These are phyloP conservation scores for Alloscopus bannaensis DNA, from an alignment of 2,888 invertebrate genomes.

Conservation along the genomic window DNA sequence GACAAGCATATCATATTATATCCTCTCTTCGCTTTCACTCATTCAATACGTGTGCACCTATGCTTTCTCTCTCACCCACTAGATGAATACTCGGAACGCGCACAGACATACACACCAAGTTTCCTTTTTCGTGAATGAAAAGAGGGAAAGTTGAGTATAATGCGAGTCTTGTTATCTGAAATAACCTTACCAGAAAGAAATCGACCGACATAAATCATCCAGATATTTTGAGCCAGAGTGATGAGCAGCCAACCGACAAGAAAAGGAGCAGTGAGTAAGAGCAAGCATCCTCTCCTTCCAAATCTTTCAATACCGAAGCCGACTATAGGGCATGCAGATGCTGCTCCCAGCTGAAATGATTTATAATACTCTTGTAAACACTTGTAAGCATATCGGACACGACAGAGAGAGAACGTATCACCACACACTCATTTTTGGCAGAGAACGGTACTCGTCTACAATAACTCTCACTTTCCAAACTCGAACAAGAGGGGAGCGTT, in stretches of 20 bases:
- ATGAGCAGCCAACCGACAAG: constrained; percentile 75
- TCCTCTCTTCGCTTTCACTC: constrained; percentile 40
- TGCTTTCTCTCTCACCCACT: constrained; percentile 30
- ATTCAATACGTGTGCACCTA: not conserved
- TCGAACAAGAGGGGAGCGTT: too few relatives aligned
- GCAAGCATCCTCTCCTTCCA: constrained; percentile 68
- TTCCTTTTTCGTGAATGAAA: constrained; percentile 9
- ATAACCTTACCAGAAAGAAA: constrained; percentile 66
- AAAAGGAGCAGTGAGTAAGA: constrained; percentile 74
- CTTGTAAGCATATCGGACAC: constrained; percentile 8
- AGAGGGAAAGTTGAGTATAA: constrained; percentile 29
- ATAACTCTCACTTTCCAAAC: too few relatives aligned
- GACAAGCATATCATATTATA: constrained; percentile 24
- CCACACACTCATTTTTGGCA: not conserved
- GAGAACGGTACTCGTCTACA: not conserved
- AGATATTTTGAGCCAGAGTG: constrained; percentile 70
- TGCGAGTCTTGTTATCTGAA: constrained; percentile 31
- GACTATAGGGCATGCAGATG: constrained; percentile 69
- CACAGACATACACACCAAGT: too few relatives aligned
- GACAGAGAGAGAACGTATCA: not conserved
- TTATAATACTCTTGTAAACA: constrained; percentile 59
- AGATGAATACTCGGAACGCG: too few relatives aligned
- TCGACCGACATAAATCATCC: constrained; percentile 77
- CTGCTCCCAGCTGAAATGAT: constrained; percentile 70
- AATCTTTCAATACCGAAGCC: constrained; percentile 67